These are phyloP conservation scores for Semaprochilodus insignis DNA, from an alignment of 2,797 vertebrate species.

Conservation along the genomic window DNA sequence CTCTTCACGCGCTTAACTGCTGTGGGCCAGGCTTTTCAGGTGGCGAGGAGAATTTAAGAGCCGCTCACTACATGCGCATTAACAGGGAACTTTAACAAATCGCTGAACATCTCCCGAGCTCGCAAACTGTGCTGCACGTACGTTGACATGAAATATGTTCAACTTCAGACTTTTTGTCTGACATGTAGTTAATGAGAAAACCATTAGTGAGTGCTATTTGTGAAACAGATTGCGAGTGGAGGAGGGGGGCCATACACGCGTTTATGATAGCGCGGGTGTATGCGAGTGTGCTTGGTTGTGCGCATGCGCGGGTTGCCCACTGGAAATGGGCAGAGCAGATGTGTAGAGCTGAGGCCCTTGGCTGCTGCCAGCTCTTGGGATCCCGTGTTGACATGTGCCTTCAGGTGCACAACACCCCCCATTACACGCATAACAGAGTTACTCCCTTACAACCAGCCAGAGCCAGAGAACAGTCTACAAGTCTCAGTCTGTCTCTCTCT, in stretches of 20 bases:
- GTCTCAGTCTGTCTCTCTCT: slow-evolving; percentile 42
- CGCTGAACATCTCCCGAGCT: slow-evolving; percentile 25
- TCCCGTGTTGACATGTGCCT: slow-evolving; percentile 77
- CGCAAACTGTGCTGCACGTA: neutral
- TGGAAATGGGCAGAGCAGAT: slow-evolving; percentile 63
- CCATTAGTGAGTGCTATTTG: slow-evolving; percentile 46
- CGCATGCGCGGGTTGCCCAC: slow-evolving; percentile 49
- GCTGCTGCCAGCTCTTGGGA: slow-evolving; percentile 76
- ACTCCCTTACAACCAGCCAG: slow-evolving; percentile 53
- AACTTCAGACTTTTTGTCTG: slow-evolving; percentile 28
- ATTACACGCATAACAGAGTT: slow-evolving; percentile 78
- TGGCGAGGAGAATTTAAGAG: slow-evolving; percentile 41
- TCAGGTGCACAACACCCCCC: slow-evolving; percentile 78
- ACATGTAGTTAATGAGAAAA: slow-evolving; percentile 44
- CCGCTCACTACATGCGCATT: slow-evolving; percentile 40
- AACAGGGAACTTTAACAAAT: slow-evolving; percentile 46
- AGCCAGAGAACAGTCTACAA: slow-evolving; percentile 46
- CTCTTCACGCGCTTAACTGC: slow-evolving; percentile 32
- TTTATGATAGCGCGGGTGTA: slow-evolving; percentile 40
- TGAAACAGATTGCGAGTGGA: slow-evolving; percentile 33
- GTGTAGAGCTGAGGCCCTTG: slow-evolving; percentile 63
- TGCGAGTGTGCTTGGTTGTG: slow-evolving; percentile 39
- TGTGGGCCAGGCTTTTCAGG: slow-evolving; percentile 40
- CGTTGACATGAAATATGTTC: neutral
- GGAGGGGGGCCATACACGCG: neutral